Evolutionary conservation across 2,797 vertebrate species (phyloP).

Genomic region (Eptatretus atami): DNA sequence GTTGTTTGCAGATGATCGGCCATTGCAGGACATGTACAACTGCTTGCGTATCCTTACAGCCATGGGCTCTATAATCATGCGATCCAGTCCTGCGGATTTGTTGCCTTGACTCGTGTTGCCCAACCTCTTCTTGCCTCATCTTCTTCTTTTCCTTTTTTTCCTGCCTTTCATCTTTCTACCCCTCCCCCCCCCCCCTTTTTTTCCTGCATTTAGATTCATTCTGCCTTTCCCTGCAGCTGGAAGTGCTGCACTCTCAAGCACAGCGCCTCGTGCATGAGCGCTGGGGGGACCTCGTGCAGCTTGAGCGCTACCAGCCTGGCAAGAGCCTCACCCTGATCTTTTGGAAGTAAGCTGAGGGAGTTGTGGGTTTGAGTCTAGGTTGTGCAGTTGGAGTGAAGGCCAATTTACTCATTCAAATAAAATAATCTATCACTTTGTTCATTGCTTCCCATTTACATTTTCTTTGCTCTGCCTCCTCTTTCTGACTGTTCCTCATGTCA

Average conservation of each 20-base stretch:
- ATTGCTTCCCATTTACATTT: too few relatives aligned
- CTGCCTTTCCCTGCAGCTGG: slow-evolving; percentile 3
- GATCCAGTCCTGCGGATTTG: background rate
- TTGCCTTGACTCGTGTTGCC: background rate
- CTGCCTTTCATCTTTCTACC: background rate
- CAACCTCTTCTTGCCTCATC: too few relatives aligned
- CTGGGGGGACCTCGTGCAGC: background rate
- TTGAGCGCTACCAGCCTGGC: background rate
- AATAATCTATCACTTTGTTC: too few relatives aligned
- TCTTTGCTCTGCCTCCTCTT: too few relatives aligned
- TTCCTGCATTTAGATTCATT: background rate
- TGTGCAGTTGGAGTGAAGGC: too few relatives aligned
- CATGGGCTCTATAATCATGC: too few relatives aligned
- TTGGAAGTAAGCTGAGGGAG: background rate
- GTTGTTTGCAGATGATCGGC: background rate
- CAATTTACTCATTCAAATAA: too few relatives aligned
- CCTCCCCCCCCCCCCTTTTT: background rate
- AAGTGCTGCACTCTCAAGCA: background rate
- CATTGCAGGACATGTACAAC: slow-evolving; percentile 3
- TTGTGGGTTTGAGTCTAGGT: too few relatives aligned
- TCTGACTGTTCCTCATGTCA: too few relatives aligned
- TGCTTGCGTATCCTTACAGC: background rate
- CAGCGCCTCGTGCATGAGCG: background rate
- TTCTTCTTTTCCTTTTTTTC: background rate
- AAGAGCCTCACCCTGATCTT: background rate